These are phyloP conservation scores for Gulo gulo DNA, from an alignment of 2,113 vertebrate genomes.

Conservation along the genomic window DNA sequence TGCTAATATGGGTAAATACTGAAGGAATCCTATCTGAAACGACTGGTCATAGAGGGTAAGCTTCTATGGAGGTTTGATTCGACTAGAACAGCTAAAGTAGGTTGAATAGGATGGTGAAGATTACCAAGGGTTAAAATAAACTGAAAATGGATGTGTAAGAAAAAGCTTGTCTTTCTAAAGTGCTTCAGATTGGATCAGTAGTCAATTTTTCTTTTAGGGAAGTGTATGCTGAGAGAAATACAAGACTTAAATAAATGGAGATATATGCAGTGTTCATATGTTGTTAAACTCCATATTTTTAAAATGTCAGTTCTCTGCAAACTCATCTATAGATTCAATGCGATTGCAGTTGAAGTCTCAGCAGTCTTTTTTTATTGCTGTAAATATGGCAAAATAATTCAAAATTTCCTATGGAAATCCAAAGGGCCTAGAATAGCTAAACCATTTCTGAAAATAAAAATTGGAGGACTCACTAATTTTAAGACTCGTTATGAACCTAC, in stretches of 20 bases:
- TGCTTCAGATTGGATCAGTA: not conserved
- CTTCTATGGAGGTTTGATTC: not conserved
- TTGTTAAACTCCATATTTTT: not conserved
- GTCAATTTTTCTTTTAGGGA: not conserved
- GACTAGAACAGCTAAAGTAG: not conserved
- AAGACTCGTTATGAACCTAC: not conserved
- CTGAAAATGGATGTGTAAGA: not conserved
- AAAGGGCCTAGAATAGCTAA: not conserved
- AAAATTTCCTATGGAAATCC: not conserved
- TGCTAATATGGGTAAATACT: not conserved
- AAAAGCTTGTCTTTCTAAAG: not conserved
- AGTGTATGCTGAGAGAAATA: not conserved
- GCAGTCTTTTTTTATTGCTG: not conserved
- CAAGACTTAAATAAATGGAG: not conserved
- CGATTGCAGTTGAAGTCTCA: not conserved
- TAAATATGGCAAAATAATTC: not conserved
- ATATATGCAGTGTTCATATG: not conserved
- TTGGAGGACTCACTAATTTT: not conserved
- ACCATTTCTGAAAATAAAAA: not conserved
- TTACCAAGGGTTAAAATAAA: not conserved
- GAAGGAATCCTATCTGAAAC: not conserved
- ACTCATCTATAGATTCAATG: not conserved
- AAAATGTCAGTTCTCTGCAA: not conserved
- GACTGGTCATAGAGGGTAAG: not conserved
- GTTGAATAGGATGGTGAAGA: not conserved